These are phyloP conservation scores for Cinclus mexicanus DNA, from an alignment of 2,113 vertebrate species.

Conservation along the genomic window DNA sequence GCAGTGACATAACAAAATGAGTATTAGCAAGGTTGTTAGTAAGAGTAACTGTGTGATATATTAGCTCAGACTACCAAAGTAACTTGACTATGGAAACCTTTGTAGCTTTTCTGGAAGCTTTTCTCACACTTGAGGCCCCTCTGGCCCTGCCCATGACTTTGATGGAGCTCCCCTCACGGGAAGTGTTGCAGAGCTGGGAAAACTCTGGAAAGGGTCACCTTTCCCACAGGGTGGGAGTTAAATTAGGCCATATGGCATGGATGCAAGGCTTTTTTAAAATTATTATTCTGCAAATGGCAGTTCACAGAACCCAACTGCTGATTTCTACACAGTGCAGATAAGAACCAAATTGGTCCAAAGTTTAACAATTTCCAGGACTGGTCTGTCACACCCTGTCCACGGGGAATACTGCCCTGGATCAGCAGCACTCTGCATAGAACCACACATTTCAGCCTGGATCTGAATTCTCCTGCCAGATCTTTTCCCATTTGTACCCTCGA, in stretches of 20 bases:
- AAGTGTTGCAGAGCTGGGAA: neutral
- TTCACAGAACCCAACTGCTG: neutral
- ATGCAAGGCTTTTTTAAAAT: neutral
- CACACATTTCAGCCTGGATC: neutral
- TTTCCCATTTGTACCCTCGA: neutral
- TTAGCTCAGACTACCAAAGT: neutral
- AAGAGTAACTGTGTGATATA: neutral
- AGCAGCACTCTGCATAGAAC: fast-evolving
- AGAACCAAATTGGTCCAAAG: neutral
- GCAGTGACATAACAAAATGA: neutral
- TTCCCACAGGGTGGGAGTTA: neutral
- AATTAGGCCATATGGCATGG: neutral
- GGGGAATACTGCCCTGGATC: fast-evolving
- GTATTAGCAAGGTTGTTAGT: neutral
- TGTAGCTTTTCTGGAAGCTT: neutral
- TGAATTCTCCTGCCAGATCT: fast-evolving
- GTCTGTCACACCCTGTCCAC: neutral
- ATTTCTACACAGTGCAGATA: neutral
- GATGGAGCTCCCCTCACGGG: neutral
- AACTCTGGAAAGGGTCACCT: neutral
- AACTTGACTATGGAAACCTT: neutral
- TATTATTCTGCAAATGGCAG: neutral
- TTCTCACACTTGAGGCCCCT: neutral
- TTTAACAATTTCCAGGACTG: neutral
- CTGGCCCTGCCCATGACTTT: neutral